These are phyloP conservation scores for Macquaria ambigua DNA, from an alignment of 2,113 vertebrate genomes.

Conservation along the genomic window DNA sequence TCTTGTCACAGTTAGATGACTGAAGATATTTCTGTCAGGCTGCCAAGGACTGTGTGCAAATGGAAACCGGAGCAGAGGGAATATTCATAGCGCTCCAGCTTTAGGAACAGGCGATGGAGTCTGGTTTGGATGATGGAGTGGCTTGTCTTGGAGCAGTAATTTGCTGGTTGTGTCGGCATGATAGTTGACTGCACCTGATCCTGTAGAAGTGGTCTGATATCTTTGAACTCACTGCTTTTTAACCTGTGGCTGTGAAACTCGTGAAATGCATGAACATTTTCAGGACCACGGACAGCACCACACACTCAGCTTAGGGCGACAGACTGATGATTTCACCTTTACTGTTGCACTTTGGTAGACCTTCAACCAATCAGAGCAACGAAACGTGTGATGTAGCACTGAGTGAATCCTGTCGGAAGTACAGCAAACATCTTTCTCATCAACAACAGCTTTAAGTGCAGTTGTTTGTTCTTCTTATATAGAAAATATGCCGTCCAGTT, in stretches of 20 bases:
- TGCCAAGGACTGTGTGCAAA: slow-evolving; percentile 36
- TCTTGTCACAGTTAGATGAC: slow-evolving; percentile 15
- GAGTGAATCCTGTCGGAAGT: too few species aligned
- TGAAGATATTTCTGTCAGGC: slow-evolving; percentile 39
- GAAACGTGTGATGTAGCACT: too few species aligned
- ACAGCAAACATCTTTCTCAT: too few species aligned
- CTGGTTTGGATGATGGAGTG: slow-evolving; percentile 14
- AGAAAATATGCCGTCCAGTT: too few species aligned
- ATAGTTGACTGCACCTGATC: slow-evolving; percentile 21
- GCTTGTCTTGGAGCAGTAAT: slow-evolving; percentile 27
- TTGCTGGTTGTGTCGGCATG: slow-evolving; percentile 18
- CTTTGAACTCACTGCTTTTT: not conserved
- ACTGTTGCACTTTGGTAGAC: not conserved
- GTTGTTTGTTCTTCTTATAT: too few species aligned
- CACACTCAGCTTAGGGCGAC: not conserved
- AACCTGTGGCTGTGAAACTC: slow-evolving; percentile 1
- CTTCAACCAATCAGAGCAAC: too few species aligned
- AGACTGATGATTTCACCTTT: not conserved
- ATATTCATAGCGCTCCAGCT: slow-evolving; percentile 44
- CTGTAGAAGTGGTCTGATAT: not conserved
- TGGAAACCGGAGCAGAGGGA: slow-evolving; percentile 40
- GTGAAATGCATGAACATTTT: not conserved
- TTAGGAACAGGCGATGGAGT: slow-evolving; percentile 11
- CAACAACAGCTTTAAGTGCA: too few species aligned
- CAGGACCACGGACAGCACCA: slow-evolving; percentile 29